Evolutionary conservation across 2,888 invertebrate species (phyloP).

Genomic region (Apotomis betuletana): DNA sequence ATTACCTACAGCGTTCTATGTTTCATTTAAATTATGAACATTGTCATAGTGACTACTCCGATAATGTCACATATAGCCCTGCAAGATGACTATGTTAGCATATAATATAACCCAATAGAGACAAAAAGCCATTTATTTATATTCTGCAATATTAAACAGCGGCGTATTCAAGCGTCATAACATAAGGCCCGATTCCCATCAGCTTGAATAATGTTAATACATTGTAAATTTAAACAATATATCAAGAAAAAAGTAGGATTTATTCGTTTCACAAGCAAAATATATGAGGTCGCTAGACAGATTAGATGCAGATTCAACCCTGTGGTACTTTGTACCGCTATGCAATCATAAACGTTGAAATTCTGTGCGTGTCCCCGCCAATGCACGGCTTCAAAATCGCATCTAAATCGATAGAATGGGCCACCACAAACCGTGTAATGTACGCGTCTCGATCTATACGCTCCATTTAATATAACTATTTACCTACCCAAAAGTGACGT

Average conservation of each 20-base stretch:
- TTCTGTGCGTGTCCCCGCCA: slow-evolving; percentile 57
- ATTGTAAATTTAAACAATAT: no score
- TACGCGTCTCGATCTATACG: slow-evolving; percentile 58
- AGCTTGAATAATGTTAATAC: no score
- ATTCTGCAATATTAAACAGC: not conserved
- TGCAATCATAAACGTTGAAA: slow-evolving; percentile 65
- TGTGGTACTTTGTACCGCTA: slow-evolving; percentile 68
- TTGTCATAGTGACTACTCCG: no score
- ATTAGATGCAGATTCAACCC: slow-evolving; percentile 52
- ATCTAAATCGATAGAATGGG: slow-evolving; percentile 62
- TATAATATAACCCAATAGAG: no score
- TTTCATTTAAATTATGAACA: no score
- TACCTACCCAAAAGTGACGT: not conserved
- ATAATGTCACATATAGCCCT: no score
- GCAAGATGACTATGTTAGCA: no score
- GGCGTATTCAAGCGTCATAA: no score
- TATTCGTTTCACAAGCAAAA: not conserved
- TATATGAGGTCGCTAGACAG: not conserved
- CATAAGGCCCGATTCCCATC: no score
- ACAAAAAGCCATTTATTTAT: no score
- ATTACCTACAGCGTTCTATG: no score
- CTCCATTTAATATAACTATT: slow-evolving; percentile 60
- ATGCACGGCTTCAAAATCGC: slow-evolving; percentile 64
- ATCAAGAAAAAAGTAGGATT: not conserved
- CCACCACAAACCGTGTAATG: slow-evolving; percentile 69